A percentile compares a stretch with the other conserved stretches of the same genome.
phyloP scores from a whole-genome alignment of 2,888 invertebrate genomes.

The Rosalia funebris region DNA sequence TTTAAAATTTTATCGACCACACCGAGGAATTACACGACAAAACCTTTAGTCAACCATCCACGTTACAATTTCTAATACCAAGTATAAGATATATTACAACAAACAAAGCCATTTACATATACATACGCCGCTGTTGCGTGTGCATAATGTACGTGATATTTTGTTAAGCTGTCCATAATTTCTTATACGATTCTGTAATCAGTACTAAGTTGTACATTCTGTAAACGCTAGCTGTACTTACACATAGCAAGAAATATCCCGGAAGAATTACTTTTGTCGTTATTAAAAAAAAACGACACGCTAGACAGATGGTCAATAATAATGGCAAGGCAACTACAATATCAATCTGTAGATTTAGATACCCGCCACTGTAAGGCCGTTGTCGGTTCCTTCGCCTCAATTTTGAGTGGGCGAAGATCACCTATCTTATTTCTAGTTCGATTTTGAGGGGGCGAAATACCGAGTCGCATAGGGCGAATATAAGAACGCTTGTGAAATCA shows the following conservation, averaged over 20 bases:
- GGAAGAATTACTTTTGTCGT: too few species aligned
- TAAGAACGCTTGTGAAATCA: too few species aligned
- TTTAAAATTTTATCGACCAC: background rate
- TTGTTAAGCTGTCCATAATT: constrained; percentile 39
- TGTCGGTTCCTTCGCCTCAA: constrained; percentile 15
- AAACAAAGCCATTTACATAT: constrained; percentile 41
- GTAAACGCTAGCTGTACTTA: background rate
- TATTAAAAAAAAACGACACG: too few species aligned
- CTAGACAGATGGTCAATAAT: too few species aligned
- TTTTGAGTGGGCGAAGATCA: constrained; percentile 24
- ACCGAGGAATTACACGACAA: background rate
- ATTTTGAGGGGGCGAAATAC: constrained; percentile 23
- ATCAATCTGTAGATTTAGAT: too few species aligned
- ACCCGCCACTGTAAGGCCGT: constrained; percentile 8
- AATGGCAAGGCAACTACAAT: too few species aligned
- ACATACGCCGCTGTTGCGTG: constrained; percentile 44
- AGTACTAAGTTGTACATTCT: background rate
- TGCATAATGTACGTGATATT: constrained; percentile 36
- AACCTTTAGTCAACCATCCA: constrained; percentile 34
- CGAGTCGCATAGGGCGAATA: constrained; percentile 2
- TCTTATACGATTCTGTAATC: constrained; percentile 22
- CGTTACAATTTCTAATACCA: constrained; percentile 46
- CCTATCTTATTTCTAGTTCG: constrained; percentile 21
- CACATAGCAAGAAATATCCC: too few species aligned
- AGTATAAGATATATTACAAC: constrained; percentile 45